Evolutionary conservation across 2,113 vertebrate species (phyloP).

Genomic region (Lasiurus borealis): DNA sequence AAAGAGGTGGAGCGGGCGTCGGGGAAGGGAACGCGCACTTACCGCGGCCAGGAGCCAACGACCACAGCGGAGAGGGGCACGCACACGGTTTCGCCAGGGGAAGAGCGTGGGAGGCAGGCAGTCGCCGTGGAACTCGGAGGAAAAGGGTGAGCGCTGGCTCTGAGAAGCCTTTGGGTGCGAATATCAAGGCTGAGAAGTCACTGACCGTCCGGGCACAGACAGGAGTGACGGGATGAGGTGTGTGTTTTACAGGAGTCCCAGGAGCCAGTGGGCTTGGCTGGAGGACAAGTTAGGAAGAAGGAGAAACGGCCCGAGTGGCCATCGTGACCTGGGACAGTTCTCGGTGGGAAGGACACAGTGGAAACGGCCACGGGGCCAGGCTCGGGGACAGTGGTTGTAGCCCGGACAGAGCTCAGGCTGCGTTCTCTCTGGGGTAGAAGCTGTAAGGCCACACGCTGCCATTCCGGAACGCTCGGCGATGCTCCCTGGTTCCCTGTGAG

Average conservation of each 20-base stretch:
- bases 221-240: background rate
- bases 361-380: background rate
- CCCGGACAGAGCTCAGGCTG: background rate
- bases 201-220: background rate
- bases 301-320: rapidly evolving
- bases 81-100: background rate
- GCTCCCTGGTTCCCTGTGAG: background rate
- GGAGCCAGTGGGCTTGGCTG: no score
- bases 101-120: background rate
- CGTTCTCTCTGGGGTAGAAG: background rate
- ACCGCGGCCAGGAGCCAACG: background rate
- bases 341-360: rapidly evolving
- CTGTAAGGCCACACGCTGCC: background rate
- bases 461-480: background rate
- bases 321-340: rapidly evolving
- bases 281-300: background rate
- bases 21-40: background rate
- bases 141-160: background rate
- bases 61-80: background rate
- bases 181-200: background rate
- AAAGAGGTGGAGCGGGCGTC: background rate
- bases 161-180: background rate
- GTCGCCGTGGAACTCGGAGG: background rate
- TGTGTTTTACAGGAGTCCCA: background rate
- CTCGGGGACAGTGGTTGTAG: background rate